A percentile compares a stretch with the other conserved stretches of the same genome.
Evolutionary conservation across 2,888 invertebrate species (phyloP).

Genomic region (Stenolophus ochropezus): DNA sequence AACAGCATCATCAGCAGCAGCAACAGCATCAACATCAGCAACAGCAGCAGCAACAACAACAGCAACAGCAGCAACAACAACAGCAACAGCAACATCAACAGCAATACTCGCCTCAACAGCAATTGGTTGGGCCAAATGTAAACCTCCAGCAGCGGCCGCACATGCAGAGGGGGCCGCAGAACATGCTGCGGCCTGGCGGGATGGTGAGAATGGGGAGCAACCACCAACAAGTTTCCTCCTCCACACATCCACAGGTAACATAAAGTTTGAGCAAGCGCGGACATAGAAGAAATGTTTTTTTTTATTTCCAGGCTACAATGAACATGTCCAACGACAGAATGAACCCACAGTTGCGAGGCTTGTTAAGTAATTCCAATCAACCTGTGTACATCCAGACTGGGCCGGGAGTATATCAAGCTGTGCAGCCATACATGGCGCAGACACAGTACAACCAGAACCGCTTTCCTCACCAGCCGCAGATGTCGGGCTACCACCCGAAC

Average conservation of each 20-base stretch:
- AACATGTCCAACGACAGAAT: conserved; percentile 71
- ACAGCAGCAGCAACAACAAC: conserved; percentile 64
- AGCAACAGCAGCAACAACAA: conserved; percentile 49
- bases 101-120: conserved; percentile 59
- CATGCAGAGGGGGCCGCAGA: conserved; percentile 66
- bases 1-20: conserved; percentile 67
- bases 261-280: no score
- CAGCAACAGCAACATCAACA: conserved; percentile 66
- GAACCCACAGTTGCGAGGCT: conserved; percentile 68
- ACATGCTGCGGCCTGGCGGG: conserved; percentile 66
- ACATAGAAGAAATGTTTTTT: no score
- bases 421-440: conserved; percentile 68
- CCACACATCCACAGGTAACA: conserved; percentile 60
- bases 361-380: conserved; percentile 67
- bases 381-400: conserved; percentile 72
- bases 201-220: conserved; percentile 63
- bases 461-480: conserved; percentile 64
- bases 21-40: conserved; percentile 64
- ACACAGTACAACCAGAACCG: conserved; percentile 72
- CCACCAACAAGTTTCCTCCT: conserved; percentile 67
- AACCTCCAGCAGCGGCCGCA: conserved; percentile 16
- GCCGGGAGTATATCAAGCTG: conserved; percentile 72
- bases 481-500: conserved; percentile 64
- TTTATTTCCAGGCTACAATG: conserved; percentile 26
- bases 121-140: conserved; percentile 6